Evolutionary conservation across 2,113 vertebrate species (phyloP).

Genomic region (Amblyornis subalaris): DNA sequence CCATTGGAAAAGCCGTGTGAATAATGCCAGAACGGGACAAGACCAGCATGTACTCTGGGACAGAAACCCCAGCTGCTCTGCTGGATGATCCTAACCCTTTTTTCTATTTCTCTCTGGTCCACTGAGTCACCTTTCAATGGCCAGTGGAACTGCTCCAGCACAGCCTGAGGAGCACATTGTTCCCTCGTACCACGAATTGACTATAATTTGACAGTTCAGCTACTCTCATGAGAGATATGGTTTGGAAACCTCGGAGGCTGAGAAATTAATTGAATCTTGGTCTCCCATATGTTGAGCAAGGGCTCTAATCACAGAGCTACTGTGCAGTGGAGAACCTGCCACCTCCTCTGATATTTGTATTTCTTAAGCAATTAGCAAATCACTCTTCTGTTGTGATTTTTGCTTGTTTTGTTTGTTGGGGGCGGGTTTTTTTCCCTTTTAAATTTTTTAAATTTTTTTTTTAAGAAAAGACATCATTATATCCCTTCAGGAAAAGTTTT

Average conservation of each 20-base stretch:
- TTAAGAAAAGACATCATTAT: not conserved
- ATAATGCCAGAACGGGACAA: not conserved
- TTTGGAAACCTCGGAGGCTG: not conserved
- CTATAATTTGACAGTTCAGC: not conserved
- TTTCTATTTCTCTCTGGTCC: not conserved
- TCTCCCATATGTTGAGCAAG: not conserved
- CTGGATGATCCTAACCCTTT: not conserved
- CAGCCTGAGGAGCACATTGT: not conserved
- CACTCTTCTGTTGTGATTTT: not conserved
- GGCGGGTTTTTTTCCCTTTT: not conserved
- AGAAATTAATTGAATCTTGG: conserved; percentile 23
- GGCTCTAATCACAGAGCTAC: not conserved
- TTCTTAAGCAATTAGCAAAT: not conserved
- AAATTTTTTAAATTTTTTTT: not conserved
- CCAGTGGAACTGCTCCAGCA: not conserved
- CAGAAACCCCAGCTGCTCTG: not conserved
- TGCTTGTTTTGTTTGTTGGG: not conserved
- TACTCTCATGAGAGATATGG: not conserved
- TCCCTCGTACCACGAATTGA: not conserved
- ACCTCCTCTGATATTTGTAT: not conserved
- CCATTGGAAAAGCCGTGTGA: not conserved
- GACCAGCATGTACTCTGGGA: not conserved
- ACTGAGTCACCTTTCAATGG: not conserved
- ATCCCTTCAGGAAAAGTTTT: not conserved
- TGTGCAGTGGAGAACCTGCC: not conserved